phyloP scores from a whole-genome alignment of 53 echinoderm and acorn worm genomes.

The Antedon mediterranea region DNA sequence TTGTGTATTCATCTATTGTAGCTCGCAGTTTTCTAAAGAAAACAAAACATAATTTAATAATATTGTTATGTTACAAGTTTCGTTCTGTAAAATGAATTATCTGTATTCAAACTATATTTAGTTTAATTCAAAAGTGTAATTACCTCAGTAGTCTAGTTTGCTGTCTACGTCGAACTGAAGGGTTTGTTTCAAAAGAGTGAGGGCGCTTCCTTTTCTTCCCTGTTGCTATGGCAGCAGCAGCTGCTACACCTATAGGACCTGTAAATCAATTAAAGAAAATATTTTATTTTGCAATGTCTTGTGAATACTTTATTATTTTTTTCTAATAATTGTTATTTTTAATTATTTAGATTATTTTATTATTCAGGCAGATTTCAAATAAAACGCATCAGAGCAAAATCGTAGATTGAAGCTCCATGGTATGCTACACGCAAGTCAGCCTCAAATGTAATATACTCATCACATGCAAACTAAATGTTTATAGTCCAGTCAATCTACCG shows the following conservation, averaged over 20 bases:
- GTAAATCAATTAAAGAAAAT: neutral
- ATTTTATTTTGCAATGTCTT: neutral
- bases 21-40: constrained; percentile 58
- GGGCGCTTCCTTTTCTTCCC: constrained; percentile 96
- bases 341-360: no score
- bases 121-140: neutral
- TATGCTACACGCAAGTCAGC: neutral
- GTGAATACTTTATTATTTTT: no score
- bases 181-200: constrained; percentile 97
- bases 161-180: constrained; percentile 80
- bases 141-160: constrained; percentile 89
- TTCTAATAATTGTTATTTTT: no score
- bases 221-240: constrained; percentile 96
- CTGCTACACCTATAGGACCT: constrained; percentile 96
- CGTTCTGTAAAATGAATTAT: no score
- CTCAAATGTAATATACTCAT: neutral
- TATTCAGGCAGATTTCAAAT: no score
- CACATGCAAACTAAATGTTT: neutral
- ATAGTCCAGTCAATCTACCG: no score
- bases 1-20: constrained; percentile 92
- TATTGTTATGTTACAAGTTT: neutral
- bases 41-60: neutral
- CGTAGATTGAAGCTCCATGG: neutral
- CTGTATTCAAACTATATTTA: no score
- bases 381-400: neutral